Evolutionary conservation across 1,140 invertebrate species (phyloP).

Genomic region (Andricus grossulariae): DNA sequence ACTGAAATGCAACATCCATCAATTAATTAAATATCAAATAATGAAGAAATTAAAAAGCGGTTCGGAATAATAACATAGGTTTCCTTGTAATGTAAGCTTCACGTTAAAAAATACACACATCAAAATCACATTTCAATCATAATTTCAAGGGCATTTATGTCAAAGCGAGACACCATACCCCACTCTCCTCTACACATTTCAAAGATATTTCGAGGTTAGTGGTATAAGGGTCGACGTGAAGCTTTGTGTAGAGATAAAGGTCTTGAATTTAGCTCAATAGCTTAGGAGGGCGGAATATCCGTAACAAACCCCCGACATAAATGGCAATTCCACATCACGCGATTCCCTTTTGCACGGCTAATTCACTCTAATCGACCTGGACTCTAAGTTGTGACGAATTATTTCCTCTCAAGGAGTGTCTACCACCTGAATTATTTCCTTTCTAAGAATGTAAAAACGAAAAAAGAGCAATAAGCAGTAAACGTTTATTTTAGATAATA

Average conservation of each 20-base stretch:
- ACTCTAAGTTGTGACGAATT: constrained; percentile 17
- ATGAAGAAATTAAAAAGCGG: too few species aligned
- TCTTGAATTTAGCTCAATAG: constrained; percentile 5
- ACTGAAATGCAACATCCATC: too few species aligned
- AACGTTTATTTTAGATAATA: too few species aligned
- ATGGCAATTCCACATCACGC: constrained; percentile 22
- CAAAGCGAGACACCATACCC: too few species aligned
- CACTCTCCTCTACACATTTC: background rate
- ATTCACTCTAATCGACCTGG: background rate
- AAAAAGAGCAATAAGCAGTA: too few species aligned
- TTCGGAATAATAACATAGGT: too few species aligned
- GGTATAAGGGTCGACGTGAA: background rate
- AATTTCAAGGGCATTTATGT: background rate
- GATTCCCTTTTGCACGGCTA: constrained; percentile 20
- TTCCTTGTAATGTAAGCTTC: too few species aligned
- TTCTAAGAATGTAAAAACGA: background rate
- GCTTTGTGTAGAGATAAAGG: constrained; percentile 23
- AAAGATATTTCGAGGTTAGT: background rate
- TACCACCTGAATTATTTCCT: constrained; percentile 2
- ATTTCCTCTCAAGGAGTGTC: constrained; percentile 3
- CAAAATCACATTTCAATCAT: too few species aligned
- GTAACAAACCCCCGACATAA: constrained; percentile 19
- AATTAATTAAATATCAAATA: too few species aligned
- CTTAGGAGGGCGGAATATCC: constrained; percentile 10
- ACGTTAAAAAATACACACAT: too few species aligned